Conservation (phyloP, 2,113 vertebrate genomes). For the Cephalopterus ornatus region DNA sequence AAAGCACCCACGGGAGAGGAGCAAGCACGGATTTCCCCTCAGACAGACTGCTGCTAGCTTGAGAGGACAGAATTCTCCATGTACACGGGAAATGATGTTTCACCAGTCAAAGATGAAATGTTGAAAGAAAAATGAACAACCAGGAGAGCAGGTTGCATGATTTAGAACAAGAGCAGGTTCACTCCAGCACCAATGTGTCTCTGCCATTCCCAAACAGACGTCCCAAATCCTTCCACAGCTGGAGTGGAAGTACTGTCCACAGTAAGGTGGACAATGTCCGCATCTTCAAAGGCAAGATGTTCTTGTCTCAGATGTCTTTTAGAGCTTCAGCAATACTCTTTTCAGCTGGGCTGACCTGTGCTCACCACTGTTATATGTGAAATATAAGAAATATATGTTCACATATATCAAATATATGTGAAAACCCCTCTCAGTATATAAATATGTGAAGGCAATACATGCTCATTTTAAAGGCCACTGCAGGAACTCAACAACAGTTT, state of each 20-base stretch:
- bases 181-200: not conserved
- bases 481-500: not conserved
- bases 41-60: fast-evolving
- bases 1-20: not conserved
- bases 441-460: fast-evolving
- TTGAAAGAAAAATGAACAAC: not conserved
- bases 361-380: not conserved
- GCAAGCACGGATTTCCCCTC: fast-evolving
- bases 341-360: not conserved
- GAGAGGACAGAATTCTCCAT: not conserved
- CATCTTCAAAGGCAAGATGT: not conserved
- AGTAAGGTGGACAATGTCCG: not conserved
- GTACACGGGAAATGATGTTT: not conserved
- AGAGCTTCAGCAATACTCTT: not conserved
- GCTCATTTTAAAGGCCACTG: not conserved
- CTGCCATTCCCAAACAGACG: not conserved
- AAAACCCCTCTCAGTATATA: not conserved
- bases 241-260: not conserved
- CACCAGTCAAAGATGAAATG: not conserved
- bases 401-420: not conserved
- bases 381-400: too few relatives aligned
- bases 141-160: not conserved
- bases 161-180: not conserved
- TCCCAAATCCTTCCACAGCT: not conserved
- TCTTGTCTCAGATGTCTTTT: not conserved